Base-by-base conservation (phyloP, 2,113 vertebrate genomes). In the Syngnathoides biaculeatus region DNA sequence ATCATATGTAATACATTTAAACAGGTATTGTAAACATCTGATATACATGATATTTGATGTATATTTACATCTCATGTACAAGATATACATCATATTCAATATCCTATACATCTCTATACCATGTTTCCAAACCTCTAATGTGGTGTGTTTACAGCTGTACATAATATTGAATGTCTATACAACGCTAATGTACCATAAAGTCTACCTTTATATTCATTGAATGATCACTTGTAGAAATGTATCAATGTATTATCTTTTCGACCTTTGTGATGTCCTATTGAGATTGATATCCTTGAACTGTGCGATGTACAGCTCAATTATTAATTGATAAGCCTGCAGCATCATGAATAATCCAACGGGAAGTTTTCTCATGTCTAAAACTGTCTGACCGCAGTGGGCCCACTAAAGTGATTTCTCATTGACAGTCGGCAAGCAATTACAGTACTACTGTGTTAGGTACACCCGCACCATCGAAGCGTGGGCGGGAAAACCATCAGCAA, bases 281-380 rank as follows among this genome's bases (percentile, higher is more conserved):
- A 52, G 61, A 68, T 62, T 58, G 67, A 74, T 71, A 68, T 70
- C 68, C 64, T 65, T 66, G 42, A 35, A 24, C 64, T 69, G 59
- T 68, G 72, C 64, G 52, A 81, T 75, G 53, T 66, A 43, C 56
- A 57, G 66, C 74, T 68, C 69, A 66, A 59, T 67, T 71, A 84
- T 73, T 81, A 70, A 86, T 83, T 74, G 52, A 84, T 81, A 69
- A 78, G 77, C 73, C 67, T 38, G 57, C 52, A 72, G 66, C 20
- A 72, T 69, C 70, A 73, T 82, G 75, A 79, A 82, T 79, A 72
- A 80, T 79, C 64, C 68, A 79, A 57, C 69, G 81, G 78, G 71
- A 86, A 85, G 83, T 79, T 74, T 66, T 59, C 48, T 83, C 20
- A 52, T 22, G 48, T 52, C n/a, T 22, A 20, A 52, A 59, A 74